phyloP scores from a whole-genome alignment of 1,140 invertebrate species.

The Microplitis demolitor region DNA sequence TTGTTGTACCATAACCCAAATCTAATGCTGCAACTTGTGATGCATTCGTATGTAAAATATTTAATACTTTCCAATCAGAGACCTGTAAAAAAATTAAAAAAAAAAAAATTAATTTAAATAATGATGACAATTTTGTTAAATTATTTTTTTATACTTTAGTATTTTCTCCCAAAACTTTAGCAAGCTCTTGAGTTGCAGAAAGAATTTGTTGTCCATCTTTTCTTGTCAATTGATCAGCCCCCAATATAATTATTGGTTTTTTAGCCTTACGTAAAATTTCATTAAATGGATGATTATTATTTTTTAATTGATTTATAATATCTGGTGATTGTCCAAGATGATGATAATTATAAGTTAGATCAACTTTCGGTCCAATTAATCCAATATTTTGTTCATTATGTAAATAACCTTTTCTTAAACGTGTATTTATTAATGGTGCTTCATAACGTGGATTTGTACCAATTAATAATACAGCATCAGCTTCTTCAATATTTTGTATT shows the following conservation, averaged over 20 bases:
- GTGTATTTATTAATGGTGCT: slow-evolving; percentile 95
- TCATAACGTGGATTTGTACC: slow-evolving; percentile 98
- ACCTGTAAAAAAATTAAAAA: slow-evolving; percentile 42
- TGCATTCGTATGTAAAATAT: slow-evolving; percentile 89
- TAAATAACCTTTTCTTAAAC: slow-evolving; percentile 90
- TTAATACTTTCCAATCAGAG: slow-evolving; percentile 79
- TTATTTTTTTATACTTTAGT: slow-evolving; percentile 47
- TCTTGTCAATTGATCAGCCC: slow-evolving; percentile 81
- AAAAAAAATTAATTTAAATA: slow-evolving; percentile 30
- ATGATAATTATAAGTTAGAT: slow-evolving; percentile 93
- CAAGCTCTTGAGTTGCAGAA: slow-evolving; percentile 75
- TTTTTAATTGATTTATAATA: slow-evolving; percentile 75
- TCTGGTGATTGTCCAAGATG: slow-evolving; percentile 82
- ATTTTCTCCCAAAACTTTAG: slow-evolving; percentile 62
- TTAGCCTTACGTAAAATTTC: slow-evolving; percentile 80
- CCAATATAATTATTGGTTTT: slow-evolving; percentile 90
- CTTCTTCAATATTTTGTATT: slow-evolving; percentile 88
- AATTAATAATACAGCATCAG: slow-evolving; percentile 90
- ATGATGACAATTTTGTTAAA: slow-evolving; percentile 41
- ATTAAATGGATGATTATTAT: slow-evolving; percentile 77
- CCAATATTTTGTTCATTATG: slow-evolving; percentile 83
- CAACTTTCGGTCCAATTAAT: slow-evolving; percentile 87
- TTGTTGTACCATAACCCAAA: slow-evolving; percentile 83
- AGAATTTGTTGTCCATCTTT: slow-evolving; percentile 80
- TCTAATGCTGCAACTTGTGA: slow-evolving; percentile 96